Evolutionary conservation across 2,797 vertebrate genomes (phyloP).

Genomic region (Apodemus agrarius): DNA sequence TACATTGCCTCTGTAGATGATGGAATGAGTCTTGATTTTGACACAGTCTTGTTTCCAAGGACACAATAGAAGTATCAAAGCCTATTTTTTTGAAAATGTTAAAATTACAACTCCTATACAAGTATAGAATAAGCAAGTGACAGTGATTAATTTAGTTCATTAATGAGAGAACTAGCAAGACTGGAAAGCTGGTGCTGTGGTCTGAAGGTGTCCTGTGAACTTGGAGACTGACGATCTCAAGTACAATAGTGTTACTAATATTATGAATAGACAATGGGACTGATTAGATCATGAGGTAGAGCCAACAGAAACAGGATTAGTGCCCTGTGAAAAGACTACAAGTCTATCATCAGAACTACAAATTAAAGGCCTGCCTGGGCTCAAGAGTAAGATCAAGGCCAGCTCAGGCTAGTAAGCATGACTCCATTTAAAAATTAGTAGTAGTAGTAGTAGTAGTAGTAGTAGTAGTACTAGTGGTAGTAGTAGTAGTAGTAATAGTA

Average conservation of each 20-base stretch:
- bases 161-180: background rate
- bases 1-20: background rate
- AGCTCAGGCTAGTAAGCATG: background rate
- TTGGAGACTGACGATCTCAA: too few species aligned
- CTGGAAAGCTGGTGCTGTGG: background rate
- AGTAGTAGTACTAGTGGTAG: too few species aligned
- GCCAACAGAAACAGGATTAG: too few species aligned
- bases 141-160: background rate
- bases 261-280: background rate
- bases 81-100: background rate
- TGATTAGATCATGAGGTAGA: background rate
- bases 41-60: background rate
- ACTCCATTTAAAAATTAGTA: background rate
- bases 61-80: background rate
- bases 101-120: background rate
- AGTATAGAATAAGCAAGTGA: background rate
- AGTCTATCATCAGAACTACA: background rate
- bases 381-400: background rate
- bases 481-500: too few species aligned
- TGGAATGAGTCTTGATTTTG: background rate
- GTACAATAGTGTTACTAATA: background rate
- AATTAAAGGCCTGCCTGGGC: background rate
- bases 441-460: too few species aligned
- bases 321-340: background rate
- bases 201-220: background rate